A percentile compares a stretch with the other conserved stretches of the same genome.
phyloP scores from a whole-genome alignment of 2,888 invertebrate species.

The Ophion ventricosus region DNA sequence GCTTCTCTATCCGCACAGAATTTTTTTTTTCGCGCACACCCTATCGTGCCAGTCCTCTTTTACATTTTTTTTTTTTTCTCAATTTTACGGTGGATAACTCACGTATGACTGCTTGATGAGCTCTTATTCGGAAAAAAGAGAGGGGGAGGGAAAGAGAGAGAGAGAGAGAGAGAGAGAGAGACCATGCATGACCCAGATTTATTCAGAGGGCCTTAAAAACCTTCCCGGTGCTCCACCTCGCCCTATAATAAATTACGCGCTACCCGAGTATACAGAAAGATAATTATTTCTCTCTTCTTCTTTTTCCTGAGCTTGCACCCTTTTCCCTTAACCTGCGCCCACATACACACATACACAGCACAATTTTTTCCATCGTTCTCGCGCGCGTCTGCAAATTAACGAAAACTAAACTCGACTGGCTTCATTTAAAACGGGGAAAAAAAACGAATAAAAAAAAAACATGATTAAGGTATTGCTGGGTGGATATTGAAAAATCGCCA shows the following conservation, averaged over 20 bases:
- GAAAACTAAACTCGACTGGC: too few species aligned
- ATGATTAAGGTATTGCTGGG: too few species aligned
- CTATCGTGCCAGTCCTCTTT: neutral
- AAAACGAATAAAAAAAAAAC: too few species aligned
- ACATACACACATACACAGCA: neutral
- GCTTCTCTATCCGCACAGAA: constrained; percentile 22
- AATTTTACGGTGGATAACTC: neutral
- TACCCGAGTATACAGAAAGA: neutral
- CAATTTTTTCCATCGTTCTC: neutral
- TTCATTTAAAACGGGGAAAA: too few species aligned
- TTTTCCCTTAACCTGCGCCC: neutral
- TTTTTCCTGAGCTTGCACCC: neutral
- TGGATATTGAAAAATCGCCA: too few species aligned
- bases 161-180: constrained; percentile 4
- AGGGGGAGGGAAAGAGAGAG: too few species aligned
- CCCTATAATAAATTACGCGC: constrained; percentile 31
- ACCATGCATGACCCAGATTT: constrained; percentile 39
- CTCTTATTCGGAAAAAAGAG: neutral
- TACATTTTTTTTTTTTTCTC: constrained; percentile 27
- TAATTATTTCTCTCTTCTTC: neutral
- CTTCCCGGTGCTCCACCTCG: constrained; percentile 6
- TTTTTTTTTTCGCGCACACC: neutral
- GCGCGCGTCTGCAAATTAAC: neutral
- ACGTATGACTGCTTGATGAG: constrained; percentile 38
- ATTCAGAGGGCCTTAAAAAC: constrained; percentile 35